A percentile compares a stretch with the other conserved stretches of the same genome.
These are phyloP conservation scores for Blastobasis adustella DNA, from an alignment of 2,888 invertebrate genomes.

Conservation along the genomic window DNA sequence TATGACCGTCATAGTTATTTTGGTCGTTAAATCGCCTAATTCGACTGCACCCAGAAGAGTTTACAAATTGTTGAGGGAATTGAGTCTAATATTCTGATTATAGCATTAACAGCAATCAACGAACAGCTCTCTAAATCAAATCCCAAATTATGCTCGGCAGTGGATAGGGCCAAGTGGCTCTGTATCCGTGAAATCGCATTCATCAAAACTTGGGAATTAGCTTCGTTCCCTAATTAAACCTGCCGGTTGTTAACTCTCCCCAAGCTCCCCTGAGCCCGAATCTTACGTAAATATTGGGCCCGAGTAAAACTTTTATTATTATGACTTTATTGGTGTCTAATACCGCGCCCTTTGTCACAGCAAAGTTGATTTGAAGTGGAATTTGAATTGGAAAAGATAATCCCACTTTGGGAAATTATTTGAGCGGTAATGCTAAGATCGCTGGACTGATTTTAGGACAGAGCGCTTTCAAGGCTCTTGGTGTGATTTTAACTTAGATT, in stretches of 20 bases:
- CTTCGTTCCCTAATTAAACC: conserved; percentile 66
- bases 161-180: conserved; percentile 22
- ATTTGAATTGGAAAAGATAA: conserved; percentile 26
- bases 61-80: no score
- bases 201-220: conserved; percentile 71
- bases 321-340: conserved; percentile 46
- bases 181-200: conserved; percentile 65
- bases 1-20: no score
- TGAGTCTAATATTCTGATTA: conserved; percentile 9
- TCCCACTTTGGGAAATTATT: conserved; percentile 20
- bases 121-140: conserved; percentile 56
- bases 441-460: background rate
- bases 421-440: background rate
- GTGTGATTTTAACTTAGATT: no score
- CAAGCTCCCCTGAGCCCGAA: conserved; percentile 32
- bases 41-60: background rate
- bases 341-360: conserved; percentile 19
- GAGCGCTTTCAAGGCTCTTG: no score
- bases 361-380: conserved; percentile 9
- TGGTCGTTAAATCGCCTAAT: background rate
- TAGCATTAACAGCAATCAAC: conserved; percentile 48
- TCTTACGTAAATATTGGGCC: conserved; percentile 62
- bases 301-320: conserved; percentile 59
- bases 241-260: conserved; percentile 55
- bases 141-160: conserved; percentile 48